A percentile compares a stretch with the other conserved stretches of the same genome.
Evolutionary conservation across 2,797 vertebrate species (phyloP).

Genomic region (Synanceia verrucosa): DNA sequence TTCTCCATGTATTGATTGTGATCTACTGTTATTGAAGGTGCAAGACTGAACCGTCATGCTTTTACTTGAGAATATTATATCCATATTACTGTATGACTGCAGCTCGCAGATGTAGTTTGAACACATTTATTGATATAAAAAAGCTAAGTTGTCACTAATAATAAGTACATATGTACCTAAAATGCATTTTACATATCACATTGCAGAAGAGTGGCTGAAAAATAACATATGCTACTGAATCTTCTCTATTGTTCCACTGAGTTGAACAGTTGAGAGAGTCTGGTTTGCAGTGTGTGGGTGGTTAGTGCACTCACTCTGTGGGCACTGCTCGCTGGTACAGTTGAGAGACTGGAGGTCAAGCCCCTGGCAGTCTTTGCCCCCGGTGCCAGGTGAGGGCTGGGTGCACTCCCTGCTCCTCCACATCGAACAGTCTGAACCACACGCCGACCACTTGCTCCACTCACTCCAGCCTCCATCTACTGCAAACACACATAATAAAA

Average conservation of each 20-base stretch:
- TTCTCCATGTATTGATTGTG: constrained; percentile 8
- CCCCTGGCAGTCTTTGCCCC: constrained; percentile 92
- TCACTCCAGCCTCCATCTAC: constrained; percentile 96
- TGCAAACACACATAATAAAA: constrained; percentile 68
- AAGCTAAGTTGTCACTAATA: constrained; percentile 10
- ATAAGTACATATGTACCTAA: constrained; percentile 10
- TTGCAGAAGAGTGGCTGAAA: constrained; percentile 14
- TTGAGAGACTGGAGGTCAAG: constrained; percentile 93
- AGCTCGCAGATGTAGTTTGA: constrained; percentile 13
- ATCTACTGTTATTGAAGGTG: constrained; percentile 15
- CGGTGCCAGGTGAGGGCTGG: constrained; percentile 92
- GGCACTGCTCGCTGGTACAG: constrained; percentile 95
- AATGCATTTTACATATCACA: background rate
- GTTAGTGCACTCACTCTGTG: constrained; percentile 88
- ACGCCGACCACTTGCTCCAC: constrained; percentile 97
- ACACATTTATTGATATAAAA: constrained; percentile 23
- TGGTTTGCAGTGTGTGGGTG: constrained; percentile 38
- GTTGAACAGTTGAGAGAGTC: constrained; percentile 4
- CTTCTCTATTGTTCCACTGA: constrained; percentile 7
- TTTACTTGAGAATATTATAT: background rate
- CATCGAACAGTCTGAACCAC: constrained; percentile 92
- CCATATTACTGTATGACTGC: background rate
- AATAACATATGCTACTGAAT: background rate
- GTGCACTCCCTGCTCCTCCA: constrained; percentile 96
- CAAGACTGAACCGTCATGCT: background rate